Evolutionary conservation across 2,888 invertebrate genomes (phyloP).

Genomic region (Eumacrocentrus americanus): DNA sequence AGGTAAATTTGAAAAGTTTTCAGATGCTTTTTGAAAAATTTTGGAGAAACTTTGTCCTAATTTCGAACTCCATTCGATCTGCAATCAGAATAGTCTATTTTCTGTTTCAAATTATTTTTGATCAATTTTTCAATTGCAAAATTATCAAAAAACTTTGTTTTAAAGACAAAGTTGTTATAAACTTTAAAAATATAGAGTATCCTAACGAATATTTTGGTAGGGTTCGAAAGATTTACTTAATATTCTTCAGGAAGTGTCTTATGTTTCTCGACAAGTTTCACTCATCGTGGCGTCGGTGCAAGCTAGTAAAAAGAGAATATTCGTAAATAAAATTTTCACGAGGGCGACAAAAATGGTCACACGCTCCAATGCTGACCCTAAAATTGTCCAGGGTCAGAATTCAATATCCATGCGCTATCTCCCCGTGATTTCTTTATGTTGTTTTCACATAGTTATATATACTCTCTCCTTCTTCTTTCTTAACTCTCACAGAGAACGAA

Average conservation of each 20-base stretch:
- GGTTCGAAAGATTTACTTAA: neutral
- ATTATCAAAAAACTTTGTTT: too few species aligned
- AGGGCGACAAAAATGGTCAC: slow-evolving; percentile 56
- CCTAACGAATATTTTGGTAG: neutral
- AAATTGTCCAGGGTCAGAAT: slow-evolving; percentile 37
- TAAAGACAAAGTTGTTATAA: neutral
- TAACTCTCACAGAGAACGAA: neutral
- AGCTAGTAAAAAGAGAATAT: slow-evolving; percentile 34
- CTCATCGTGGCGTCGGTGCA: neutral
- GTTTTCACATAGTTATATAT: slow-evolving; percentile 56
- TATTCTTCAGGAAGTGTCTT: neutral
- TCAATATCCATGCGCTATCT: slow-evolving; percentile 36
- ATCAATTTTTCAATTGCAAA: too few species aligned
- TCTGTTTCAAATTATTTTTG: too few species aligned
- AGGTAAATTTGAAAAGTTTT: too few species aligned
- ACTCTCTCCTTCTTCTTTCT: neutral
- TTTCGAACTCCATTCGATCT: too few species aligned
- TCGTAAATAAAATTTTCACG: slow-evolving; percentile 52
- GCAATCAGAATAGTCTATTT: too few species aligned
- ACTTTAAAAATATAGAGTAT: neutral
- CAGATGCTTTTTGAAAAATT: too few species aligned
- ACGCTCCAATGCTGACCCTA: slow-evolving; percentile 60
- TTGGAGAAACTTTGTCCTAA: too few species aligned
- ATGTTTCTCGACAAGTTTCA: neutral
- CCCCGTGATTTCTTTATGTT: slow-evolving; percentile 53